Conservation (phyloP, 2,888 invertebrate species). For the Netelia fuscicornis region DNA sequence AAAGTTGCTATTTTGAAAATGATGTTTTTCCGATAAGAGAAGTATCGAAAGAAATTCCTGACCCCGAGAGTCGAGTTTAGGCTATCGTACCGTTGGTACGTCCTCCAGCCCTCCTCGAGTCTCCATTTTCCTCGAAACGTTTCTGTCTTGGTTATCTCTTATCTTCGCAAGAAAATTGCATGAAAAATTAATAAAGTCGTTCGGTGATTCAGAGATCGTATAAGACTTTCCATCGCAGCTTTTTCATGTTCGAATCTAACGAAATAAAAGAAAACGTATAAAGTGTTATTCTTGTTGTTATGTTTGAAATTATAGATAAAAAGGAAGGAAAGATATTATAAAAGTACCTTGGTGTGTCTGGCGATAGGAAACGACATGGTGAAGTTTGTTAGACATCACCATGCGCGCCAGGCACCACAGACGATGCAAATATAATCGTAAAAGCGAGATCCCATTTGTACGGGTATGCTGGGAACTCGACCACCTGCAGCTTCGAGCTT, state of each 20-base stretch:
- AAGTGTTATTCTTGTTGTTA: too few species aligned
- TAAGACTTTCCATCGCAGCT: not conserved
- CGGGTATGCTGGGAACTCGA: slow-evolving; percentile 47
- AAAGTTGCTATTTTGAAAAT: slow-evolving; percentile 11
- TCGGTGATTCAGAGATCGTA: not conserved
- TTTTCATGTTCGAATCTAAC: too few species aligned
- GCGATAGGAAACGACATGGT: not conserved
- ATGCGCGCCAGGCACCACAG: slow-evolving; percentile 52
- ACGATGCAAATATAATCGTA: slow-evolving; percentile 1
- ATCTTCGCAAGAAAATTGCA: not conserved
- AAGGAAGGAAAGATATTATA: not conserved
- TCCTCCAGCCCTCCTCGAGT: not conserved
- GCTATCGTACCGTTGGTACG: slow-evolving; percentile 21
- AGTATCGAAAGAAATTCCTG: slow-evolving; percentile 41
- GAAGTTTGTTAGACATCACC: slow-evolving; percentile 14
- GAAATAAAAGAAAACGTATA: too few species aligned
- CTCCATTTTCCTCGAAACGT: slow-evolving; percentile 15
- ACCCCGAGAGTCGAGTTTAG: slow-evolving; percentile 44
- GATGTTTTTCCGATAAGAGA: slow-evolving; percentile 14
- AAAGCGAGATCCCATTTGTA: slow-evolving; percentile 39
- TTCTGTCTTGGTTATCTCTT: slow-evolving; percentile 3
- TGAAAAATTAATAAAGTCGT: not conserved
- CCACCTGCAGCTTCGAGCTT: slow-evolving; percentile 58
- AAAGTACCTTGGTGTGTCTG: not conserved
- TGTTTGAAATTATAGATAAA: not conserved